Percentiles rank a stretch among this genome's conserved stretches.
phyloP scores from a whole-genome alignment of 2,113 vertebrate species.

The Prinia subflava region DNA sequence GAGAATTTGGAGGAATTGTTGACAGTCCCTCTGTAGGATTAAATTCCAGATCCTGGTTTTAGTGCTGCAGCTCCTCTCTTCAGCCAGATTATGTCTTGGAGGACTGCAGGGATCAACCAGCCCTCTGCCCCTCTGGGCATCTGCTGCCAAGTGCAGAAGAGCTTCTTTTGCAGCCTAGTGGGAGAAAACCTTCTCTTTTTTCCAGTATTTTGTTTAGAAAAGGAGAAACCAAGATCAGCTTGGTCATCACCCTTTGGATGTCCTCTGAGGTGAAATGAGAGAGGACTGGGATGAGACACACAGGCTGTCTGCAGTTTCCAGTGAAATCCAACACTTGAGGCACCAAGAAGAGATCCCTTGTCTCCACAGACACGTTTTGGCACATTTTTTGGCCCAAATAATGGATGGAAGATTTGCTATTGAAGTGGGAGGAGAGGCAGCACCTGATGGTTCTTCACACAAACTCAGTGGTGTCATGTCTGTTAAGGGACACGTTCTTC shows the following conservation, averaged over 20 bases:
- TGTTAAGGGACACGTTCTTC: neutral
- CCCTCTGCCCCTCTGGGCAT: neutral
- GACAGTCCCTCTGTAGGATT: neutral
- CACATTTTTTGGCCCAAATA: neutral
- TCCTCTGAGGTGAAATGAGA: neutral
- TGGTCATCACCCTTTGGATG: neutral
- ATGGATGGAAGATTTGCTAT: neutral
- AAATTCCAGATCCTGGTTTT: neutral
- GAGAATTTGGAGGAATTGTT: neutral
- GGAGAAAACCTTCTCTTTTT: neutral
- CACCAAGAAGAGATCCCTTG: neutral
- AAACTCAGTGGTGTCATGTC: fast-evolving
- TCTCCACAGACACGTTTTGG: neutral
- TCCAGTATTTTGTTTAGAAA: neutral
- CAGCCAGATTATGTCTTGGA: neutral
- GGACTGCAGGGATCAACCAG: neutral
- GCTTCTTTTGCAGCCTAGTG: neutral
- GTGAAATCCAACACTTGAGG: neutral
- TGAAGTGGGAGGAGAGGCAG: neutral
- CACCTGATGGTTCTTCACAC: fast-evolving
- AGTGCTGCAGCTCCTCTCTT: neutral
- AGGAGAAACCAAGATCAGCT: neutral
- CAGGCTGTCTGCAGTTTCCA: neutral
- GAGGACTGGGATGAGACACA: neutral
- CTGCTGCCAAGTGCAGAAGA: neutral